These are phyloP conservation scores for Thaumetopoea pityocampa DNA, from an alignment of 1,140 invertebrate genomes.

Conservation along the genomic window DNA sequence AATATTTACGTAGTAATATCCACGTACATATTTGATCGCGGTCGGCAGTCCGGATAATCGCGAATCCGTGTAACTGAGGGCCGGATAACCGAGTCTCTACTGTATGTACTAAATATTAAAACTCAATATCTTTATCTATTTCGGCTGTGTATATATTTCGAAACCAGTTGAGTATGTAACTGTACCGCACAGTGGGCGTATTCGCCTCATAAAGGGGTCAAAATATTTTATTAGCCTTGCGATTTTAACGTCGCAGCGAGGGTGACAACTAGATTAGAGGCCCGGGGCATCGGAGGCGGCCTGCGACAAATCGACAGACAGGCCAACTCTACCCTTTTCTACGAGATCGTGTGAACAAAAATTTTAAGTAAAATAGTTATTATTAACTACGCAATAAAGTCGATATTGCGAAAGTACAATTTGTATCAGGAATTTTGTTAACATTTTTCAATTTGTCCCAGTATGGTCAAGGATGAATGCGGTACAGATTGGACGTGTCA, in stretches of 20 bases:
- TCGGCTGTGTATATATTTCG: neutral
- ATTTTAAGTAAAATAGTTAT: no score
- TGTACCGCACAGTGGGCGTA: conserved; percentile 65
- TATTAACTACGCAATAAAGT: neutral
- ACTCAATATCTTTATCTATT: neutral
- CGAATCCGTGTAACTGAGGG: no score
- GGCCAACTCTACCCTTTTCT: conserved; percentile 36
- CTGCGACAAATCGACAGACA: conserved; percentile 50
- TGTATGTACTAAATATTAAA: neutral
- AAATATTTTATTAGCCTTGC: conserved; percentile 75
- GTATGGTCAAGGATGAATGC: conserved; percentile 27
- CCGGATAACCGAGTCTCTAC: no score
- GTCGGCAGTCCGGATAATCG: no score
- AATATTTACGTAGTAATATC: no score
- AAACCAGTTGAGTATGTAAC: conserved; percentile 6
- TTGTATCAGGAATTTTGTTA: neutral
- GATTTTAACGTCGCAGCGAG: conserved; percentile 68
- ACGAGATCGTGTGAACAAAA: no score
- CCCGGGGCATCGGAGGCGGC: conserved; percentile 48
- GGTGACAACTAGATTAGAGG: conserved; percentile 64
- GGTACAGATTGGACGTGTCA: conserved; percentile 24
- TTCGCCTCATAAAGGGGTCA: conserved; percentile 71
- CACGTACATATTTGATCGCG: no score
- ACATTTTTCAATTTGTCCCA: conserved; percentile 22
- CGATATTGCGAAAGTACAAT: neutral